phyloP scores from a whole-genome alignment of 2,113 vertebrate genomes.

The Neolamprologus modestus region DNA sequence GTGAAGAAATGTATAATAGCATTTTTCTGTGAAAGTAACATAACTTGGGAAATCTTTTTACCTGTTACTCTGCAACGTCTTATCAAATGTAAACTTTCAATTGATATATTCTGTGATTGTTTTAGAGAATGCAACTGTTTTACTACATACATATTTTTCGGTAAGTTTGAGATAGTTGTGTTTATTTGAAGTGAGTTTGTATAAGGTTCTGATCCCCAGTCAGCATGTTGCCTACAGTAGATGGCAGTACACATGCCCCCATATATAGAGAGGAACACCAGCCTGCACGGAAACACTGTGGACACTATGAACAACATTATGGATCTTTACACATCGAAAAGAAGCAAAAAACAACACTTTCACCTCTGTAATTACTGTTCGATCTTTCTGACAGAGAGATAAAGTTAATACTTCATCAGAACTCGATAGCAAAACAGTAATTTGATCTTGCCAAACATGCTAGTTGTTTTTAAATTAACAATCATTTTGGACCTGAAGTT shows the following conservation, averaged over 20 bases:
- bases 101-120: background rate
- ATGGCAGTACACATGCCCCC: background rate
- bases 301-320: background rate
- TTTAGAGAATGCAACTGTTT: background rate
- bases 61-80: background rate
- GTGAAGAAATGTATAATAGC: background rate
- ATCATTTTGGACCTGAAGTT: background rate
- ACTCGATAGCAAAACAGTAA: background rate
- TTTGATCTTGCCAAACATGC: background rate
- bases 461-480: background rate
- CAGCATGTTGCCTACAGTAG: background rate
- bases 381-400: background rate
- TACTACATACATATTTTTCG: fast-evolving
- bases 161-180: background rate
- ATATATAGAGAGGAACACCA: background rate
- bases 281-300: background rate
- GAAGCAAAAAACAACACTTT: background rate
- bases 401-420: background rate
- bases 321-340: background rate
- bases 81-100: background rate
- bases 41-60: background rate
- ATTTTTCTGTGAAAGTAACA: background rate
- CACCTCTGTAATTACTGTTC: background rate
- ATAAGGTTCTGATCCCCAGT: background rate
- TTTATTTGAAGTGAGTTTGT: background rate